Conservation (phyloP, 2,888 invertebrate genomes). For the Arenicola marina region DNA sequence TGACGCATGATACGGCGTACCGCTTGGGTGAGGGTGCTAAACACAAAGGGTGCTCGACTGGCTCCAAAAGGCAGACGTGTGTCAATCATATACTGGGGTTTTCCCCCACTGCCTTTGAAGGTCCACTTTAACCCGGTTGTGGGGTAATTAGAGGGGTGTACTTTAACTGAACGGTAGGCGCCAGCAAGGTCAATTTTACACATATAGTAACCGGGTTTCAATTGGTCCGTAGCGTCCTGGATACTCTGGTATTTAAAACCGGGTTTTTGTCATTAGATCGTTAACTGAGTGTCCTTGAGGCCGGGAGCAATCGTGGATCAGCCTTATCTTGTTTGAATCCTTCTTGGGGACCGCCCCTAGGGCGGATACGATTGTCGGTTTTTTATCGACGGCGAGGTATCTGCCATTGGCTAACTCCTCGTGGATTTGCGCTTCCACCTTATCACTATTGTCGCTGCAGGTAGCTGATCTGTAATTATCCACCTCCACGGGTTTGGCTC, state of each 20-base stretch:
- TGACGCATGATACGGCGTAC: too few relatives aligned
- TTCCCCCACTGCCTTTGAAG: too few relatives aligned
- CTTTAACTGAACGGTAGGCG: neutral
- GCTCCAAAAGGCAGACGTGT: too few relatives aligned
- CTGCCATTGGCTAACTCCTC: neutral
- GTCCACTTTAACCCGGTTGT: too few relatives aligned
- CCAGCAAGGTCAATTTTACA: neutral
- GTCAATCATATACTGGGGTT: too few relatives aligned
- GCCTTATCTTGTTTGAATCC: neutral
- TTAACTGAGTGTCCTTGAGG: neutral
- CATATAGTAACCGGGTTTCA: neutral
- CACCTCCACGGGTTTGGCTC: neutral
- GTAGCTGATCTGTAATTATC: conserved; percentile 3
- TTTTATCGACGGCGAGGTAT: neutral
- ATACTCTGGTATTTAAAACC: neutral
- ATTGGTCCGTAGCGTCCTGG: neutral
- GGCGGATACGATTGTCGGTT: neutral
- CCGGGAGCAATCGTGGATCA: conserved; percentile 1
- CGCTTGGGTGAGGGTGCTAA: too few relatives aligned
- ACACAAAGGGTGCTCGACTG: too few relatives aligned
- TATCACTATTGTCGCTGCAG: neutral
- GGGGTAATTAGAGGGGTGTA: conserved; percentile 1
- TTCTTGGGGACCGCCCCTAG: neutral
- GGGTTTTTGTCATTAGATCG: neutral
- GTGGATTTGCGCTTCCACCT: neutral